Percentiles rank a stretch among this genome's conserved stretches.
Evolutionary conservation across 2,113 vertebrate species (phyloP).

Genomic region (human): GRCh38 chr3:88380501-88381000

Average conservation of each 20-base stretch:
- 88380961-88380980: not conserved
- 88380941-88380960: slow-evolving; percentile 13
- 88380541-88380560: not conserved
- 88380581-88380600: not conserved
- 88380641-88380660: not conserved
- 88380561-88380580: not conserved
- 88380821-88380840: not conserved
- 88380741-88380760: not conserved
- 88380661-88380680: not conserved
- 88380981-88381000: slow-evolving; percentile 26
- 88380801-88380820: not conserved
- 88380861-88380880: slow-evolving; percentile 43
- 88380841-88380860: slow-evolving; percentile 46
- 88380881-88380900: slow-evolving; percentile 53
- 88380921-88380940: slow-evolving; percentile 35
- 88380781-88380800: slow-evolving; percentile 30
- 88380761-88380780: not conserved
- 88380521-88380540: not conserved
- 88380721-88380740: not conserved
- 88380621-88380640: not conserved
- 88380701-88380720: slow-evolving; percentile 19
- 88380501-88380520: not conserved
- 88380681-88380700: not conserved
- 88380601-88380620: not conserved
- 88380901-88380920: slow-evolving; percentile 29